phyloP scores from a whole-genome alignment of 2,113 vertebrate species.

The Nanger granti region DNA sequence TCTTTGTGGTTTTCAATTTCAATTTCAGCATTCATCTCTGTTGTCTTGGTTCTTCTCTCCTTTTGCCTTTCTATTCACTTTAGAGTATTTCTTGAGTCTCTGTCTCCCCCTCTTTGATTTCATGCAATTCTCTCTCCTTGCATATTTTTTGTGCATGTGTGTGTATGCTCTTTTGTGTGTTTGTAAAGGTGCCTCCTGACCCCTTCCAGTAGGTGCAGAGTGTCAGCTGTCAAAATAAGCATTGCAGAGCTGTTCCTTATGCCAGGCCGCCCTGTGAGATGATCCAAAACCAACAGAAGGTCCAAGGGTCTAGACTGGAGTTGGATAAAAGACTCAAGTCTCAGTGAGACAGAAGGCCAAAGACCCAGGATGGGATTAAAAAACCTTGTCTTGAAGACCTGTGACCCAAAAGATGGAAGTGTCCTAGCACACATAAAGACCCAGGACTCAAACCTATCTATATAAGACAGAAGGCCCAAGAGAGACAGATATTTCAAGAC shows the following conservation, averaged over 20 bases:
- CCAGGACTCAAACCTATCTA: background rate
- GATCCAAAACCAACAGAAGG: background rate
- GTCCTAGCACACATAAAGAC: background rate
- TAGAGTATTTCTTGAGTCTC: background rate
- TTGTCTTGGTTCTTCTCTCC: background rate
- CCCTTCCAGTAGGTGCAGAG: slow-evolving; percentile 39
- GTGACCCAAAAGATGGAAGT: background rate
- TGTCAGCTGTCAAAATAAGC: slow-evolving; percentile 20
- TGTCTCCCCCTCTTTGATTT: background rate
- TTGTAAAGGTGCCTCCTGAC: slow-evolving; percentile 11
- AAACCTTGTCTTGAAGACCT: background rate
- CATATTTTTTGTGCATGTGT: background rate
- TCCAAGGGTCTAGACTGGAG: background rate
- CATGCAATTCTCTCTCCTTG: background rate
- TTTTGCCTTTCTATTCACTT: background rate
- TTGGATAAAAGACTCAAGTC: background rate
- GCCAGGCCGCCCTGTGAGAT: background rate
- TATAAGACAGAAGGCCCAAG: background rate
- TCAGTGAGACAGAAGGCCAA: background rate
- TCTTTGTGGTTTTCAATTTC: slow-evolving; percentile 9
- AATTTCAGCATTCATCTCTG: background rate
- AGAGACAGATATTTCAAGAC: background rate
- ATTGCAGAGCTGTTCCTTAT: background rate
- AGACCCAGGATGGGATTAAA: background rate
- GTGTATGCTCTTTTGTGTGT: background rate